These are phyloP conservation scores for Pseudomyrmex concolor DNA, from an alignment of 1,140 invertebrate species.

Conservation along the genomic window DNA sequence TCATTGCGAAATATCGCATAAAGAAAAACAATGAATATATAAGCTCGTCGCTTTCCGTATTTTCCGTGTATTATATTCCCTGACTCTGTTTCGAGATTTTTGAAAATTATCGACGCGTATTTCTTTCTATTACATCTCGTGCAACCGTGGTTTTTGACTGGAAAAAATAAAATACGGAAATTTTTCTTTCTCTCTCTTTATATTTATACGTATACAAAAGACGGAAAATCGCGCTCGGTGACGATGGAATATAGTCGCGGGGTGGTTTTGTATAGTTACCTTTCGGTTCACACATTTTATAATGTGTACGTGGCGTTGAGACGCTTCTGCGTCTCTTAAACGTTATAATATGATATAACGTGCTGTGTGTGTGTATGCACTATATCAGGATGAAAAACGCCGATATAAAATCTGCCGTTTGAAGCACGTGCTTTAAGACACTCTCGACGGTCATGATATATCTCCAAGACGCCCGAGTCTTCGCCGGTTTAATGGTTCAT, in stretches of 20 bases:
- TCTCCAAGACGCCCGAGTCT: slow-evolving; percentile 51
- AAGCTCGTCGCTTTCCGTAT: neutral
- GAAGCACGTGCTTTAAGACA: slow-evolving; percentile 56
- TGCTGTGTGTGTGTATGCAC: neutral
- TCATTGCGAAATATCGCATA: neutral
- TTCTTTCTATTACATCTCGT: too few relatives aligned
- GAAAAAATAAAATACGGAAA: neutral
- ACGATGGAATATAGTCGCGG: neutral
- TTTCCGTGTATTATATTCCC: too few relatives aligned
- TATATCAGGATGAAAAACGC: slow-evolving; percentile 42
- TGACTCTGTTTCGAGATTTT: too few relatives aligned
- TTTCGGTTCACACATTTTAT: neutral
- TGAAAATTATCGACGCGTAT: too few relatives aligned
- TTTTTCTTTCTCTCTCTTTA: too few relatives aligned
- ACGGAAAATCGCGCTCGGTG: neutral
- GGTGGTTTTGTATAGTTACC: too few relatives aligned
- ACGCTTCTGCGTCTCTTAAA: neutral
- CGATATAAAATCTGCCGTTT: slow-evolving; percentile 54
- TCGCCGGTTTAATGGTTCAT: slow-evolving; percentile 72
- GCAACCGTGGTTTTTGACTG: neutral
- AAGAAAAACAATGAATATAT: neutral
- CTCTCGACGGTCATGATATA: slow-evolving; percentile 47
- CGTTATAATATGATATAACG: slow-evolving; percentile 35
- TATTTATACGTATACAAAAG: neutral
- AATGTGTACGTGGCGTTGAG: neutral